Percentiles rank a stretch among this genome's conserved stretches.
phyloP scores from a whole-genome alignment of 2,797 vertebrate species.

The Linurgus olivaceus region DNA sequence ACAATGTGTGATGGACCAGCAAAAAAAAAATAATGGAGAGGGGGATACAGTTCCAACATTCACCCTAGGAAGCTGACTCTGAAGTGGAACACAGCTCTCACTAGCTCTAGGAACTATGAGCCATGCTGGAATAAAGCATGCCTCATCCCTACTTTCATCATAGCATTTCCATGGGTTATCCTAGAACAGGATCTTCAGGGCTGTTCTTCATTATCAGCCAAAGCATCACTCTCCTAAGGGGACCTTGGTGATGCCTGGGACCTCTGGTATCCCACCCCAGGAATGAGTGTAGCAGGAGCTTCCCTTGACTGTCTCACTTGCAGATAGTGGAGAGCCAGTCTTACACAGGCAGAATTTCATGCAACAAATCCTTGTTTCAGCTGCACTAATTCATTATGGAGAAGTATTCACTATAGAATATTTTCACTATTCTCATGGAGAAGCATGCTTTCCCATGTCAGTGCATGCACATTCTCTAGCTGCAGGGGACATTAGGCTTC shows the following conservation, averaged over 20 bases:
- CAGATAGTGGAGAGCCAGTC: neutral
- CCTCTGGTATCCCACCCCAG: neutral
- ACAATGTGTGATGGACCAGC: neutral
- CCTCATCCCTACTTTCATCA: neutral
- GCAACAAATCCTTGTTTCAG: neutral
- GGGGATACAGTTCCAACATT: neutral
- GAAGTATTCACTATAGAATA: neutral
- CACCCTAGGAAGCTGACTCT: neutral
- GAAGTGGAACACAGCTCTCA: neutral
- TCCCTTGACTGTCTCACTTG: neutral
- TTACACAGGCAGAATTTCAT: neutral
- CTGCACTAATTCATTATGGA: neutral
- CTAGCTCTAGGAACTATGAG: neutral
- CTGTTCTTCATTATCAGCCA: neutral
- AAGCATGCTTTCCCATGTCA: neutral
- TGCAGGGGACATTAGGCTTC: neutral
- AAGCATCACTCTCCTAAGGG: neutral
- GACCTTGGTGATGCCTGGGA: neutral
- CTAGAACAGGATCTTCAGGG: neutral
- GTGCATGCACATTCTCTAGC: neutral
- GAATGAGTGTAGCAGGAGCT: neutral
- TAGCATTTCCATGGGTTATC: neutral
- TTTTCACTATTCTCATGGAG: neutral
- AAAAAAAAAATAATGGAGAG: accelerated
- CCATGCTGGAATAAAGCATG: neutral